phyloP scores from a whole-genome alignment of 2,797 vertebrate species.

The Coranthus polyacanthus region DNA sequence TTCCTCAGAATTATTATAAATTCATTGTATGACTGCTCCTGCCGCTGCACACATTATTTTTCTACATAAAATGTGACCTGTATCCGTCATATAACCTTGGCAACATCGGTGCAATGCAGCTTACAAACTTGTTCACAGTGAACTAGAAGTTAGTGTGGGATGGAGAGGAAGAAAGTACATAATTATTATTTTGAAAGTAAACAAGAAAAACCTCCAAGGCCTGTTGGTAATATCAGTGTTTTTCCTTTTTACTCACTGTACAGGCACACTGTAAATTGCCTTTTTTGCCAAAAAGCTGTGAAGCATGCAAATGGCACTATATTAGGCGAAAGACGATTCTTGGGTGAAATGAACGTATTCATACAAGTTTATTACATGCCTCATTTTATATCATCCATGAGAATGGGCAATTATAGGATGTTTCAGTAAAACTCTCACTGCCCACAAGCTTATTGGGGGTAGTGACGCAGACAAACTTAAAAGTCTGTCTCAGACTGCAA shows the following conservation, averaged over 20 bases:
- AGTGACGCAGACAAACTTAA: constrained; percentile 78
- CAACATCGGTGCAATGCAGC: constrained; percentile 17
- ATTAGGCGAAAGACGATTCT: constrained; percentile 56
- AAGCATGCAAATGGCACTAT: constrained; percentile 71
- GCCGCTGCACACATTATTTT: background rate
- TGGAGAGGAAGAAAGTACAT: constrained; percentile 18
- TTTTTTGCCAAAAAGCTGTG: constrained; percentile 65
- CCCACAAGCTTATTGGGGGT: constrained; percentile 74
- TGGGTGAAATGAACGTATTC: constrained; percentile 69
- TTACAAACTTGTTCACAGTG: background rate
- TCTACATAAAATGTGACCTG: constrained; percentile 15
- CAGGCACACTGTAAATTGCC: constrained; percentile 55
- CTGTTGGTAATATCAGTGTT: constrained; percentile 19
- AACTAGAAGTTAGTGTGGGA: constrained; percentile 5
- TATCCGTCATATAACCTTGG: constrained; percentile 34
- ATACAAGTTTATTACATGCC: constrained; percentile 80
- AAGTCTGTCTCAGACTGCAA: constrained; percentile 73
- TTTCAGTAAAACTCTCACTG: constrained; percentile 72
- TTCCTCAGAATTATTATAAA: constrained; percentile 46
- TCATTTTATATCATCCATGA: constrained; percentile 79
- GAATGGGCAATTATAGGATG: constrained; percentile 79
- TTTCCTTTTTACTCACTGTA: constrained; percentile 44
- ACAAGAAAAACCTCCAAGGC: constrained; percentile 23
- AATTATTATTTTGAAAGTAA: constrained; percentile 45
- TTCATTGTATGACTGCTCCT: constrained; percentile 20